phyloP scores from a whole-genome alignment of 2,113 vertebrate species.

The Catharus minimus region DNA sequence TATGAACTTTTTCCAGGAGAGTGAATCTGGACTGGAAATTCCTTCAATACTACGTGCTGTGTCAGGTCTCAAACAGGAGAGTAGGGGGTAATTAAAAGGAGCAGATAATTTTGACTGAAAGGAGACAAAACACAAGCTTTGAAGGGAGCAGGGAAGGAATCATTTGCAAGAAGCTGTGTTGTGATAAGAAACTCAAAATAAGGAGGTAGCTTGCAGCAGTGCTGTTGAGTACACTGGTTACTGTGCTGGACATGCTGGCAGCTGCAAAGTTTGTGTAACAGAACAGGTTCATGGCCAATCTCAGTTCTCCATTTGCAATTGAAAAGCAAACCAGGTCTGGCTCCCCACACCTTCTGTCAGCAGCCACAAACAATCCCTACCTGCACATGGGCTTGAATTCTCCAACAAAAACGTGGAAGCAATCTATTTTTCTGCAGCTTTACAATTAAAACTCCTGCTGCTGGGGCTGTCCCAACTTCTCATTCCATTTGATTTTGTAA shows the following conservation, averaged over 20 bases:
- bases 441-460: background rate
- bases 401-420: background rate
- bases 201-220: background rate
- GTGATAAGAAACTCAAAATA: background rate
- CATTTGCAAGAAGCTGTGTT: background rate
- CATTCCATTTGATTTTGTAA: background rate
- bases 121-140: background rate
- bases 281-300: background rate
- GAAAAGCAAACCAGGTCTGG: background rate
- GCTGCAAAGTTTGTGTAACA: background rate
- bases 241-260: fast-evolving
- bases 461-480: background rate
- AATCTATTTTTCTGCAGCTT: background rate
- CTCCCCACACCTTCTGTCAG: background rate
- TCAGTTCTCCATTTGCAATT: background rate
- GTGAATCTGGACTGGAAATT: background rate
- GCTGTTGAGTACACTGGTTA: background rate
- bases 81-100: background rate
- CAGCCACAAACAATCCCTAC: background rate
- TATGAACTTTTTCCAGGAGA: background rate
- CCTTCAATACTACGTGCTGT: background rate
- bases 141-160: background rate
- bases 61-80: background rate
- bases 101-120: background rate
- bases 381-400: background rate